A percentile compares a stretch with the other conserved stretches of the same genome.
Evolutionary conservation across 1,140 invertebrate genomes (phyloP).

Genomic region (Mactra quadrangularis): DNA sequence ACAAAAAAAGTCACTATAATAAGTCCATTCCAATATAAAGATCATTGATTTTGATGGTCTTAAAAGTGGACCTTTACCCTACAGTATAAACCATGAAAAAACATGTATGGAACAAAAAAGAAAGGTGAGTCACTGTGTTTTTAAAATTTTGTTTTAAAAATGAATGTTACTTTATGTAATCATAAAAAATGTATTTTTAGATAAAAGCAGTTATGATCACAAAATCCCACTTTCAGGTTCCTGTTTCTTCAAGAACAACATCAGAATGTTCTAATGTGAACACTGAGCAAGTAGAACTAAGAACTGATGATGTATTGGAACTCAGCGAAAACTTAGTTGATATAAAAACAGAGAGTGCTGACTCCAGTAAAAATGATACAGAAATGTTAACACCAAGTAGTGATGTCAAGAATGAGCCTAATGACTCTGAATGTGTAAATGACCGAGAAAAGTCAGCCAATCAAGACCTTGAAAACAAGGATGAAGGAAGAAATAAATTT

Average conservation of each 20-base stretch:
- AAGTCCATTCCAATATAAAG: no score
- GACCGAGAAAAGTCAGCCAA: slow-evolving; percentile 1
- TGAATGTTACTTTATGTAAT: no score
- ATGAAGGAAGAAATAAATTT: slow-evolving; percentile 2
- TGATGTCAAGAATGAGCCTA: background rate
- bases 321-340: background rate
- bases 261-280: slow-evolving; percentile 58
- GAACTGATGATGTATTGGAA: slow-evolving; percentile 24
- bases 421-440: background rate
- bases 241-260: slow-evolving; percentile 35
- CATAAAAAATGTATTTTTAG: no score
- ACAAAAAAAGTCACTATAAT: no score
- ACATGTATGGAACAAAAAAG: no score
- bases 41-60: no score
- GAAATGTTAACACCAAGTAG: background rate
- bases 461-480: background rate
- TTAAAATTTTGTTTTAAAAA: no score
- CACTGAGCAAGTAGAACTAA: slow-evolving; percentile 15
- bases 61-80: no score
- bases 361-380: background rate
- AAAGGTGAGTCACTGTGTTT: no score
- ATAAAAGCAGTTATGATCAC: no score
- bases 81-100: no score
- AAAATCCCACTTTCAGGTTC: no score
- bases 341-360: background rate